These are phyloP conservation scores for Drosophila bocki DNA, from an alignment of 1,140 invertebrate species.

Conservation along the genomic window DNA sequence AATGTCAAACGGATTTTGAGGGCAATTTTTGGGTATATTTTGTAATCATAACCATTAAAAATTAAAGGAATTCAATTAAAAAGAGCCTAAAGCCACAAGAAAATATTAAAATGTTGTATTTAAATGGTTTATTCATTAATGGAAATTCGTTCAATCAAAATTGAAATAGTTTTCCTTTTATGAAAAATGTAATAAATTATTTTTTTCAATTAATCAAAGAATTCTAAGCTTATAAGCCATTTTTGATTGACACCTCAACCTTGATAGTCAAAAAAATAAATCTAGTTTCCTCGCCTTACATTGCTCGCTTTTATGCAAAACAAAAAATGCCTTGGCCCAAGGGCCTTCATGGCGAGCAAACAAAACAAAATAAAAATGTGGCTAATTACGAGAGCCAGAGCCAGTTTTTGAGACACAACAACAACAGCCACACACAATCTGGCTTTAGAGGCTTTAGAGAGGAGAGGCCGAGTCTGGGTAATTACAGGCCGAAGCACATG, in stretches of 20 bases:
- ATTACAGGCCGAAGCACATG: conserved; percentile 73
- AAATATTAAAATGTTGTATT: not conserved
- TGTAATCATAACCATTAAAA: not conserved
- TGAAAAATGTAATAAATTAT: not conserved
- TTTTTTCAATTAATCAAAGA: not conserved
- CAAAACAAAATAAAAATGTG: conserved; percentile 54
- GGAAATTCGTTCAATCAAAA: not conserved
- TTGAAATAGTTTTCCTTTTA: not conserved
- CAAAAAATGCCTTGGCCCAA: conserved; percentile 66
- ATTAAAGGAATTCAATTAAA: too few relatives aligned
- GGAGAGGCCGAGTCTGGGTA: conserved; percentile 46
- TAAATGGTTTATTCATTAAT: not conserved
- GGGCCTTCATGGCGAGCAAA: conserved; percentile 56
- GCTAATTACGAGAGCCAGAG: conserved; percentile 71
- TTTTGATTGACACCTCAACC: conserved; percentile 38
- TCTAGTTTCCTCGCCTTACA: conserved; percentile 29
- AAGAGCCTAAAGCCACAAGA: not conserved
- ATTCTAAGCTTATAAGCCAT: not conserved
- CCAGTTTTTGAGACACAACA: conserved; percentile 31
- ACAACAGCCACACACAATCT: conserved; percentile 21
- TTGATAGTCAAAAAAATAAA: conserved; percentile 56
- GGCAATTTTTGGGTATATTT: not conserved
- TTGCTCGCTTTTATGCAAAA: conserved; percentile 65
- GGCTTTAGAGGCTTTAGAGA: conserved; percentile 2
- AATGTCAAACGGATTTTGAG: conserved; percentile 42